A percentile compares a stretch with the other conserved stretches of the same genome.
These are phyloP conservation scores for Arrhopalites spinosus DNA, from an alignment of 2,888 invertebrate species.

Conservation along the genomic window DNA sequence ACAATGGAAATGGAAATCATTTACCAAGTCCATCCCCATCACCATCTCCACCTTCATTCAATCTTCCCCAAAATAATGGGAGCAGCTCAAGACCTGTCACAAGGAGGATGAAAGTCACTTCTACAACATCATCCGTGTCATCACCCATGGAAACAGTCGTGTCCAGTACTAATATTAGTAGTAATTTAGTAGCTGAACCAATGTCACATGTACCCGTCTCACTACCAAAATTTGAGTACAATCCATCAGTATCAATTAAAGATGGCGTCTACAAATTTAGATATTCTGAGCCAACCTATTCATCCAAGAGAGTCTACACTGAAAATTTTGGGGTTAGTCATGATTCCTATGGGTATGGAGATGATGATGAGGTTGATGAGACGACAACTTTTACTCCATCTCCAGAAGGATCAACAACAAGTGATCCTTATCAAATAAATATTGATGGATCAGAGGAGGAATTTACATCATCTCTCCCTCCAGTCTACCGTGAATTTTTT, in stretches of 20 bases:
- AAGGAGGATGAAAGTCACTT: neutral
- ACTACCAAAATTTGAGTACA: slow-evolving; percentile 42
- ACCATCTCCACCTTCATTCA: neutral
- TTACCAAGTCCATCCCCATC: neutral
- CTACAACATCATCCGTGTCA: neutral
- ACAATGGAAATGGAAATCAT: neutral
- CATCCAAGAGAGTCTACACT: slow-evolving; percentile 42
- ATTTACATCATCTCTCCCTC: slow-evolving; percentile 24
- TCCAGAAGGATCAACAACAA: slow-evolving; percentile 12
- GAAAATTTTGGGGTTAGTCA: slow-evolving; percentile 45
- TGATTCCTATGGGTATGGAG: slow-evolving; percentile 23
- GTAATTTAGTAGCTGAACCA: slow-evolving; percentile 5
- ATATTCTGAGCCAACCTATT: slow-evolving; percentile 36
- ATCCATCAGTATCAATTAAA: slow-evolving; percentile 34
- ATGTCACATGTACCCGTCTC: slow-evolving; percentile 32
- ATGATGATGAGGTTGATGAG: neutral
- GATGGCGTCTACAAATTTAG: slow-evolving; percentile 40
- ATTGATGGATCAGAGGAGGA: slow-evolving; percentile 39
- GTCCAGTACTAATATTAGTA: no score
- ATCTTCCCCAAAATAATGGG: neutral
- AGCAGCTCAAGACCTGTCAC: neutral
- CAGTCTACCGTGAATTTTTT: slow-evolving; percentile 35
- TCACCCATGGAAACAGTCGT: neutral
- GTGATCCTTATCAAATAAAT: slow-evolving; percentile 7
- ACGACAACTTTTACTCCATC: slow-evolving; percentile 29